Base-by-base conservation (phyloP, 1,140 invertebrate genomes). In the Batillaria attramentaria region DNA sequence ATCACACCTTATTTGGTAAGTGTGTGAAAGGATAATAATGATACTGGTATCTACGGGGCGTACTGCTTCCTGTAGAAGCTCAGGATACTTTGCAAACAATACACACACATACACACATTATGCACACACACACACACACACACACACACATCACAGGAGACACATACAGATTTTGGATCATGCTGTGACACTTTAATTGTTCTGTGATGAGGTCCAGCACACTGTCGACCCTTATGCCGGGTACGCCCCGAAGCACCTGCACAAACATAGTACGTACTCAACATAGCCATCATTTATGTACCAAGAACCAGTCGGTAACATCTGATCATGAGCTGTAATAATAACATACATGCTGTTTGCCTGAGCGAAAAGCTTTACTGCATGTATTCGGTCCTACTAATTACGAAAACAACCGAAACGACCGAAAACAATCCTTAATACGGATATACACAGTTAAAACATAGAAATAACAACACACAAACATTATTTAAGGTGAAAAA, bases 111-210 rank as follows among this genome's bases (percentile, higher is more conserved):
- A n/a, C n/a, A n/a, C n/a, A n/a, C n/a, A n/a, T n/a, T n/a, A n/a
- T n/a, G n/a, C n/a, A n/a, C n/a, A n/a, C n/a, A n/a, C n/a, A n/a
- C n/a, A n/a, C n/a, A n/a, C n/a, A n/a, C n/a, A n/a, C n/a, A n/a
- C n/a, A n/a, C n/a, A n/a, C n/a, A n/a, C n/a, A n/a, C n/a, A n/a
- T n/a, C n/a, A n/a, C n/a, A n/a, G n/a, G n/a, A n/a, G 46, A 24
- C 13, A 74, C 79, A 73, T 68, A 81, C 79, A 46, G 79, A 46
- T 46, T 81, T 77, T 31, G 42, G 62, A 41, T 81, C 74, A 35
- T 72, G 79, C 20, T 13, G 37, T 28, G 41, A 69, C 37, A 77
- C 66, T 60, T 77, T 81, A 81, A 68, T 33, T 78, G 60, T 37
- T 78, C 75, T 46, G 70, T 31, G n/a, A 81, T 74, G 2, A 46